These are phyloP conservation scores for Brassicogethes aeneus DNA, from an alignment of 2,888 invertebrate genomes.

Conservation along the genomic window DNA sequence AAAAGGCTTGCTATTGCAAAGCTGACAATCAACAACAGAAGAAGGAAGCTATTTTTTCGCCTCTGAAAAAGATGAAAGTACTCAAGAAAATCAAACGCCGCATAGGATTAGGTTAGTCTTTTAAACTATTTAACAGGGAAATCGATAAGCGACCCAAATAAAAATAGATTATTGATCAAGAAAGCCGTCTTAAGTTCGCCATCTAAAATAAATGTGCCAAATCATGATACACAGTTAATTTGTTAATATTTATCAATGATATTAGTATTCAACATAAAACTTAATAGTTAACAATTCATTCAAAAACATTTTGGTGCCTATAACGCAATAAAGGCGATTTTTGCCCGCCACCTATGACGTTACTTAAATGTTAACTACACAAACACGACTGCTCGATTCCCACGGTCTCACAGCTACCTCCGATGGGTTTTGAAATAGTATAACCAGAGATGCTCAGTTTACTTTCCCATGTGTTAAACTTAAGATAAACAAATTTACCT, in stretches of 20 bases:
- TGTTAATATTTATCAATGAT: too few species aligned
- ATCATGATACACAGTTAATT: too few species aligned
- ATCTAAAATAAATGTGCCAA: too few species aligned
- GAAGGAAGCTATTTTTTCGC: constrained; percentile 40
- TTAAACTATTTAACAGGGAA: too few species aligned
- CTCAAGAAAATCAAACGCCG: constrained; percentile 82
- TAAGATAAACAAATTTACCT: too few species aligned
- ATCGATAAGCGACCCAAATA: too few species aligned
- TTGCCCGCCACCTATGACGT: constrained; percentile 14
- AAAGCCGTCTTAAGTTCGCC: too few species aligned
- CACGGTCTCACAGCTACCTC: constrained; percentile 26
- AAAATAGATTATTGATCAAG: too few species aligned
- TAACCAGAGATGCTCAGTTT: constrained; percentile 1
- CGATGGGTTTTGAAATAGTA: constrained; percentile 1
- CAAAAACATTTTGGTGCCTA: too few species aligned
- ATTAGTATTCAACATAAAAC: too few species aligned
- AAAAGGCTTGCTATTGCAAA: constrained; percentile 30
- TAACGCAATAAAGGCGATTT: background rate
- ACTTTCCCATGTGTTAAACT: constrained; percentile 1
- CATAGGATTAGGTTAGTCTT: constrained; percentile 81
- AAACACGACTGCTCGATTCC: constrained; percentile 31
- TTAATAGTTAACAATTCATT: too few species aligned
- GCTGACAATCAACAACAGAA: constrained; percentile 29
- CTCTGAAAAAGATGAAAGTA: constrained; percentile 73
- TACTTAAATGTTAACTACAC: constrained; percentile 33